Evolutionary conservation across 30 jellyfish, hydroid and myxozoan genomes (phyloP).

Genomic region (Aurelia aurita complex sp. Pacific): DNA sequence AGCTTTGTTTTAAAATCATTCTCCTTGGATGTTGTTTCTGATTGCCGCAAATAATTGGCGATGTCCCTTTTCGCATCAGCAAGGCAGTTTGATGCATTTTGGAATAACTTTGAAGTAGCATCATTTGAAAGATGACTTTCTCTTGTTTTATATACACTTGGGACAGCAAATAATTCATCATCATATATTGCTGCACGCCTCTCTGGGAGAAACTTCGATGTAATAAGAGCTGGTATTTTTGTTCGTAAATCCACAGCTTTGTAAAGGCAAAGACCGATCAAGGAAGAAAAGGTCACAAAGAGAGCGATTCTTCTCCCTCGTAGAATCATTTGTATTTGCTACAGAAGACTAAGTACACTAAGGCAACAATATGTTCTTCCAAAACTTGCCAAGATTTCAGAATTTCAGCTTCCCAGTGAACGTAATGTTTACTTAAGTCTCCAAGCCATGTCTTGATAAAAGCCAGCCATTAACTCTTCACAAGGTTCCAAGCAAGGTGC

Average conservation of each 20-base stretch:
- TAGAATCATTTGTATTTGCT: too few relatives aligned
- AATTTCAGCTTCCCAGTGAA: too few relatives aligned
- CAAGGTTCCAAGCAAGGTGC: too few relatives aligned
- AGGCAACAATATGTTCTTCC: too few relatives aligned
- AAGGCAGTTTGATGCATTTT: conserved; percentile 61
- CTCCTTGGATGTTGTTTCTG: background rate
- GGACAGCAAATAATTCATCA: too few relatives aligned
- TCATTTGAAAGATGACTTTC: background rate
- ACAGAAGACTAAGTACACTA: too few relatives aligned
- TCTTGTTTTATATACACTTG: background rate
- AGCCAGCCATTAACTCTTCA: too few relatives aligned
- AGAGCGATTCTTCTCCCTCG: background rate
- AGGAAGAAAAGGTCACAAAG: conserved; percentile 11
- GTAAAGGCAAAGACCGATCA: conserved; percentile 27
- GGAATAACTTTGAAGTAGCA: conserved; percentile 21
- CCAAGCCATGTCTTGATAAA: too few relatives aligned
- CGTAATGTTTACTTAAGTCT: too few relatives aligned
- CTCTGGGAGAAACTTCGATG: background rate
- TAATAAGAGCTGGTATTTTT: conserved; percentile 7
- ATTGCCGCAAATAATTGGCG: conserved; percentile 50
- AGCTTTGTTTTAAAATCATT: background rate
- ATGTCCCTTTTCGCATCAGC: conserved; percentile 43
- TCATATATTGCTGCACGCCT: too few relatives aligned
- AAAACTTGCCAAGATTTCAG: too few relatives aligned
- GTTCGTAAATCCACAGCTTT: conserved; percentile 9